A percentile compares a stretch with the other conserved stretches of the same genome.
phyloP scores from a whole-genome alignment of 2,888 invertebrate species.

The Campoplex capitator region DNA sequence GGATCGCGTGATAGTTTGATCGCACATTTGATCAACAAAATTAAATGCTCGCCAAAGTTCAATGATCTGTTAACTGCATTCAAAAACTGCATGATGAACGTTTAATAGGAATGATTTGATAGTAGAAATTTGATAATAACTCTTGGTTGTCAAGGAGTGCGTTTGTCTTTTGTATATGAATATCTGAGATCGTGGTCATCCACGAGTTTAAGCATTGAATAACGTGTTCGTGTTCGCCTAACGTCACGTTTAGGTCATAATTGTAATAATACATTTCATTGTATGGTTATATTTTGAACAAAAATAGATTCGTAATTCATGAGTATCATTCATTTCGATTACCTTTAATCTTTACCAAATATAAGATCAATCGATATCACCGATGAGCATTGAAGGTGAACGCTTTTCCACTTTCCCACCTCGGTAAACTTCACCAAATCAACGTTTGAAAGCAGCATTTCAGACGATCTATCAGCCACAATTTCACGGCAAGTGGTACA shows the following conservation, averaged over 20 bases:
- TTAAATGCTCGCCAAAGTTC: neutral
- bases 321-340: neutral
- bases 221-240: no score
- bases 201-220: no score
- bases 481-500: conserved; percentile 66
- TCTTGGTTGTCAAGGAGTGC: no score
- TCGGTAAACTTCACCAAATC: conserved; percentile 51
- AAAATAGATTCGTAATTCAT: neutral
- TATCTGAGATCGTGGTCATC: no score
- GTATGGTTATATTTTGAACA: neutral
- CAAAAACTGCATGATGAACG: neutral
- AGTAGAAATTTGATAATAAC: no score
- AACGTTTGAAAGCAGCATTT: conserved; percentile 53
- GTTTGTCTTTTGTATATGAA: no score
- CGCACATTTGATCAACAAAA: neutral
- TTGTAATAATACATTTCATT: no score
- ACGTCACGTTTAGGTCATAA: no score
- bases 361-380: conserved; percentile 9
- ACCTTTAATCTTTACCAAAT: neutral
- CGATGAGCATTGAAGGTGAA: neutral
- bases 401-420: conserved; percentile 61
- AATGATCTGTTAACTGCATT: neutral
- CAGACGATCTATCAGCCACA: conserved; percentile 76
- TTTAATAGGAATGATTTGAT: no score
- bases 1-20: neutral